Base-by-base conservation (phyloP, 2,888 invertebrate species). In the Abrostola triplasia region DNA sequence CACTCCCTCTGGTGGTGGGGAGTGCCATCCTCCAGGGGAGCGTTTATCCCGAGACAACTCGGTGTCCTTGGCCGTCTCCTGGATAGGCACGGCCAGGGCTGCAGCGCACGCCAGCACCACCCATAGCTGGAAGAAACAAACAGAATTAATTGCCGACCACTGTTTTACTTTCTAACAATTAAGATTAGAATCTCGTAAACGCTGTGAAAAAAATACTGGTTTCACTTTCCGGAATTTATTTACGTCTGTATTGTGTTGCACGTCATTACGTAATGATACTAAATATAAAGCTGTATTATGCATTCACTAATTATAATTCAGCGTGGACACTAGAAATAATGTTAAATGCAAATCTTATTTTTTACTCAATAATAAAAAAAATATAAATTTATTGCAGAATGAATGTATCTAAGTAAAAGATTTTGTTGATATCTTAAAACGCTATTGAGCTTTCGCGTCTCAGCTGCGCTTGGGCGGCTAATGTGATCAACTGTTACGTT, bases 1-100 rank as follows among this genome's bases (percentile, higher is more conserved):
- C 76, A 96, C 96, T 66, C 97, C 97, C 67, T 97, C 96, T 49
- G 94, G 92, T 66, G 95, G 94, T 59, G 88, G 84, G 59, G 95
- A 95, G 78, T 95, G 95, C 93, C 94, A 94, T 61, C 92, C 93
- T 47, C 91, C 87, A n/a, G 93, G 94, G 76, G 95, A 95, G 70
- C 96, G 91, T 83, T 96, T 96, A 42, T 92, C 93, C 69, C 96
- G 91, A 82, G 92, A 87, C 84, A 93, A 71, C 70, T 90, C 94
- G 44, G 84, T 79, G 60, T 85, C 83, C 71, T 84, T 75, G 51
- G 83, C 86, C 56, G 84, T 84, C 56, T 90, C 90, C 74, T 85
- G 84, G 44, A 90, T 66, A 59, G 93, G 92, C 53, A 90, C 86
- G 69, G 92, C 91, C 72, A 90, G 75, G 36, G 90, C 83, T 79